Percentiles rank a stretch among this genome's conserved stretches.
These are phyloP conservation scores for Oscheius sp. DNA, from an alignment of 2,888 invertebrate species.

Conservation along the genomic window DNA sequence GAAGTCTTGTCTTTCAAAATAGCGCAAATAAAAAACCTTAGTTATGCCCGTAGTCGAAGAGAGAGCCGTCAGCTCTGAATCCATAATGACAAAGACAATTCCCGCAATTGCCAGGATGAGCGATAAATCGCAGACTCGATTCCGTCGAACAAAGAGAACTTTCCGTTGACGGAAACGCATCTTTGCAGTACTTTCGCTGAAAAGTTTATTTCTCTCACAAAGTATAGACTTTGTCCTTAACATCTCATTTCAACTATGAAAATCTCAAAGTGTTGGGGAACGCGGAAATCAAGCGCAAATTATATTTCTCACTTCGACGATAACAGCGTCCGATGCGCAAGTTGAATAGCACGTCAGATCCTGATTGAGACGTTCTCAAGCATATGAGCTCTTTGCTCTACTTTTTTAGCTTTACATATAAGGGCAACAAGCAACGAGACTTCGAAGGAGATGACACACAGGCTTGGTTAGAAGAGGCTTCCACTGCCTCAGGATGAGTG, in stretches of 20 bases:
- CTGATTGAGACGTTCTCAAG: too few relatives aligned
- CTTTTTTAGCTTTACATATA: too few relatives aligned
- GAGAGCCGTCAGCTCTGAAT: constrained; percentile 92
- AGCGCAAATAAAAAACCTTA: constrained; percentile 25
- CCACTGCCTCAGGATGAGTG: too few relatives aligned
- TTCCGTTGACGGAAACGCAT: constrained; percentile 69
- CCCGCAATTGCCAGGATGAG: constrained; percentile 99
- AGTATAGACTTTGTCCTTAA: neutral
- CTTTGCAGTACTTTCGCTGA: constrained; percentile 68
- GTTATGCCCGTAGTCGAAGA: constrained; percentile 31
- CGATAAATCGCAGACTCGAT: constrained; percentile 94
- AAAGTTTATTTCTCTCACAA: constrained; percentile 32
- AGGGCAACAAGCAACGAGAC: too few relatives aligned
- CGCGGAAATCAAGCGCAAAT: too few relatives aligned
- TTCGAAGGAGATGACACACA: too few relatives aligned
- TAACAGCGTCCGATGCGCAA: too few relatives aligned
- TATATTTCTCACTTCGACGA: too few relatives aligned
- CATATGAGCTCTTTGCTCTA: too few relatives aligned
- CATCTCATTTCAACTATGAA: neutral
- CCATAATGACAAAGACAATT: constrained; percentile 97
- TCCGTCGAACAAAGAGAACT: constrained; percentile 59
- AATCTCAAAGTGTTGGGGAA: neutral
- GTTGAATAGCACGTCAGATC: too few relatives aligned
- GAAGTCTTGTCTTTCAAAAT: neutral
- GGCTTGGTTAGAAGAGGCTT: too few relatives aligned